Evolutionary conservation across 1,140 invertebrate genomes (phyloP).

Genomic region (Microplitis demolitor): DNA sequence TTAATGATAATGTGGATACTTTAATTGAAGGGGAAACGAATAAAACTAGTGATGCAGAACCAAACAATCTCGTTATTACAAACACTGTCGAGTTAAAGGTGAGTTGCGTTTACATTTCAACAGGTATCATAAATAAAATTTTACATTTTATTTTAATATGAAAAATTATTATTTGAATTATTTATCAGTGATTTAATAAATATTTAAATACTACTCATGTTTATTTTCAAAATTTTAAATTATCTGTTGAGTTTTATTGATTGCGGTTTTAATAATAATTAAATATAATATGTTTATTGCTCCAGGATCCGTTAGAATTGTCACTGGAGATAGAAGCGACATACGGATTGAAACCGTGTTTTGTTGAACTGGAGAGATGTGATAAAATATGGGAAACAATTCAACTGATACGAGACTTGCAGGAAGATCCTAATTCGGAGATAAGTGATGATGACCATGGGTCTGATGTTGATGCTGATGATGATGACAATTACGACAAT

Average conservation of each 20-base stretch:
- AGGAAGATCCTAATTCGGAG: conserved; percentile 9
- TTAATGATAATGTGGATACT: too few relatives aligned
- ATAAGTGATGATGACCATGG: neutral
- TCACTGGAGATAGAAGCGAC: neutral
- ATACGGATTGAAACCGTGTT: conserved; percentile 4
- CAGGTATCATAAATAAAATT: neutral
- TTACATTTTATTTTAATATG: neutral
- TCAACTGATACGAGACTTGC: conserved; percentile 16
- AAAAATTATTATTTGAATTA: neutral
- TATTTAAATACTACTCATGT: neutral
- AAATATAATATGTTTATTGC: neutral
- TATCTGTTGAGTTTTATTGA: neutral
- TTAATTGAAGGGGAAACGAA: too few relatives aligned
- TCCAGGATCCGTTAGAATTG: neutral
- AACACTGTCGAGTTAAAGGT: neutral
- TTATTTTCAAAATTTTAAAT: neutral
- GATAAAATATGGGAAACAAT: conserved; percentile 27
- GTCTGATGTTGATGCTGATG: neutral
- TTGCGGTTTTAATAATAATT: neutral
- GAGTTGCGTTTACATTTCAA: too few relatives aligned
- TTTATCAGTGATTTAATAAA: neutral
- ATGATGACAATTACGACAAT: neutral
- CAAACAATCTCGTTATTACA: neutral
- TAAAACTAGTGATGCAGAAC: neutral
- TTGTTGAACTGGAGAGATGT: conserved; percentile 9